Base-by-base conservation (phyloP, 2,797 vertebrate species). In the Fratercula arctica region DNA sequence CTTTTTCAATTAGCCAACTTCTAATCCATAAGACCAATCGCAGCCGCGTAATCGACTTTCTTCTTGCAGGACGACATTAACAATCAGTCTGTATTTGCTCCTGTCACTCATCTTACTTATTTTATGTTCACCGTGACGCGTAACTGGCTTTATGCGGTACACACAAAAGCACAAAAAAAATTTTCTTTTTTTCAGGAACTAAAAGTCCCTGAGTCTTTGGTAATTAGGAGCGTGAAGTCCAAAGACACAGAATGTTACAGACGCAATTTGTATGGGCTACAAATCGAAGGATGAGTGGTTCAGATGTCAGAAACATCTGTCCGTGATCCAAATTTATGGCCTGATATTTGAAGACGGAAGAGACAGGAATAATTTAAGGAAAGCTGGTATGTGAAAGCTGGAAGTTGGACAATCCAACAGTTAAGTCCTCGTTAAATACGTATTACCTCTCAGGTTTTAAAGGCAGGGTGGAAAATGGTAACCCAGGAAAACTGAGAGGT, bases 51-150 rank as follows among this genome's bases (percentile, higher is more conserved):
- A 66, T n/a, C 0, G 2, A 73, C 45, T 56, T 75, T 33, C 29
- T 68, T 37, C 48, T 17, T 3, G 33, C 51, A 78, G 75, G 56
- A 48, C 63, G n/a, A 35, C 9, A 13, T 11, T 33, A 79, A 10
- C 10, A 31, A 51, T 45, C 45, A 10, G 14, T 33, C 85, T 18
- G 20, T 6, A 25, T 10, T 56, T 33, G 57, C 28, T 64, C 53
- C 41, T 24, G 19, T 54, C 50, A 26, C 11, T 35, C 8, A 11
- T 54, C 59, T 10, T 5, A 54, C 41, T 50, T 73, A 39, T 29
- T 69, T 25, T 19, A 16, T 4, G 1, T 39, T 59, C 68, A 23
- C 54, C 7, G 7, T 2, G 0, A 57, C 5, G 16, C 45, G 15
- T 21, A 60, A 79, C 33, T 31, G 13, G 24, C 39, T 90, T 75